These are phyloP conservation scores for Drosophila meridionalis DNA, from an alignment of 2,888 invertebrate genomes.

Conservation along the genomic window DNA sequence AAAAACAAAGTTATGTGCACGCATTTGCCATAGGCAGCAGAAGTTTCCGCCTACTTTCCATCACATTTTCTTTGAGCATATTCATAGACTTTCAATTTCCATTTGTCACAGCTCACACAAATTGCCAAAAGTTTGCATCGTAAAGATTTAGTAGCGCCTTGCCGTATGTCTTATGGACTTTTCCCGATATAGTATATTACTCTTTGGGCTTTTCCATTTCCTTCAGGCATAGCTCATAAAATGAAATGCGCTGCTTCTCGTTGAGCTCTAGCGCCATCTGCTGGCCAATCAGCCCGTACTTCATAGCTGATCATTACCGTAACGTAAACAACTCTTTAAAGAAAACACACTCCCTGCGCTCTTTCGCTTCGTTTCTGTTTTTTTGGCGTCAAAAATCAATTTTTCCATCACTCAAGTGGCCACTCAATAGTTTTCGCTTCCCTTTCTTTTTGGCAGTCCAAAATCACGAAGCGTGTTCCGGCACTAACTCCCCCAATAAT, in stretches of 20 bases:
- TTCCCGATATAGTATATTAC: neutral
- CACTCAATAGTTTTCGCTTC: constrained; percentile 44
- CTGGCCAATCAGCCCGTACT: constrained; percentile 28
- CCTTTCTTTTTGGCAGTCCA: constrained; percentile 26
- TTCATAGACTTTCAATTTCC: constrained; percentile 2
- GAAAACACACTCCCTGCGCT: constrained; percentile 22
- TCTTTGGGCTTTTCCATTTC: constrained; percentile 1
- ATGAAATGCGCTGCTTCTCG: neutral
- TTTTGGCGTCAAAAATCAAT: constrained; percentile 48
- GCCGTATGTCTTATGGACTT: neutral
- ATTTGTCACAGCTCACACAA: constrained; percentile 18
- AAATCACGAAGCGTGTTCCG: constrained; percentile 31
- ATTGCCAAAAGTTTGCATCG: constrained; percentile 6
- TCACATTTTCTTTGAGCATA: neutral
- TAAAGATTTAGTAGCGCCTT: constrained; percentile 22
- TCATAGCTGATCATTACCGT: constrained; percentile 34
- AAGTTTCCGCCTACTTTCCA: constrained; percentile 29
- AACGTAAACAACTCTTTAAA: constrained; percentile 39
- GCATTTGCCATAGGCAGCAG: constrained; percentile 13
- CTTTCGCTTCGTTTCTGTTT: neutral
- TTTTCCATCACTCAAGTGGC: constrained; percentile 66
- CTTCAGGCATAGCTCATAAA: constrained; percentile 30
- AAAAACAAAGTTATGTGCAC: constrained; percentile 11
- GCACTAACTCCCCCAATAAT: constrained; percentile 66
- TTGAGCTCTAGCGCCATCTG: constrained; percentile 42